phyloP scores from a whole-genome alignment of 2,888 invertebrate species.

The Diaperis boleti region DNA sequence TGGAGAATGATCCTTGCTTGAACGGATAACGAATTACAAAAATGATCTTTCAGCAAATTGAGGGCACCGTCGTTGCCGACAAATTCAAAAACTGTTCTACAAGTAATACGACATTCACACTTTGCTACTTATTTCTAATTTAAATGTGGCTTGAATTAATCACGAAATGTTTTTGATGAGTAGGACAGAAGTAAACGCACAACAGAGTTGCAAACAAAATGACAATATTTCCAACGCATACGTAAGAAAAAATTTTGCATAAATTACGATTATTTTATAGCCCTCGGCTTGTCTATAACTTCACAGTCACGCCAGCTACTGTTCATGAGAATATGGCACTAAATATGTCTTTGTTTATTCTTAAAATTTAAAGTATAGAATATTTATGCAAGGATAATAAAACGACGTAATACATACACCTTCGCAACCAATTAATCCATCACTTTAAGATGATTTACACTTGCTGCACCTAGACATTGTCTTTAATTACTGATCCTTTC shows the following conservation, averaged over 20 bases:
- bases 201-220: too few species aligned
- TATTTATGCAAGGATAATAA: not conserved
- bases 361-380: not conserved
- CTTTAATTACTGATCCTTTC: constrained; percentile 2
- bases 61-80: constrained; percentile 23
- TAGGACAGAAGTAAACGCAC: too few species aligned
- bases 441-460: constrained; percentile 1
- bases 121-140: not conserved
- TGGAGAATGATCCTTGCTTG: constrained; percentile 15
- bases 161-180: too few species aligned
- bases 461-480: constrained; percentile 4
- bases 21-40: constrained; percentile 12
- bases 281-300: too few species aligned
- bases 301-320: not conserved
- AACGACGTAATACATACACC: constrained; percentile 1
- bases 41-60: constrained; percentile 18
- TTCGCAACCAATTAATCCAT: constrained; percentile 7
- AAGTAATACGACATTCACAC: constrained; percentile 13
- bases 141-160: too few species aligned
- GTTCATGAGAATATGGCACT: not conserved
- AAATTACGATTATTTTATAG: too few species aligned
- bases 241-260: too few species aligned
- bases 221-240: too few species aligned
- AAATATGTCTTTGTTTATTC: not conserved
- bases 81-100: constrained; percentile 20